These are phyloP conservation scores for Microtus pennsylvanicus DNA, from an alignment of 2,113 vertebrate genomes.

Conservation along the genomic window DNA sequence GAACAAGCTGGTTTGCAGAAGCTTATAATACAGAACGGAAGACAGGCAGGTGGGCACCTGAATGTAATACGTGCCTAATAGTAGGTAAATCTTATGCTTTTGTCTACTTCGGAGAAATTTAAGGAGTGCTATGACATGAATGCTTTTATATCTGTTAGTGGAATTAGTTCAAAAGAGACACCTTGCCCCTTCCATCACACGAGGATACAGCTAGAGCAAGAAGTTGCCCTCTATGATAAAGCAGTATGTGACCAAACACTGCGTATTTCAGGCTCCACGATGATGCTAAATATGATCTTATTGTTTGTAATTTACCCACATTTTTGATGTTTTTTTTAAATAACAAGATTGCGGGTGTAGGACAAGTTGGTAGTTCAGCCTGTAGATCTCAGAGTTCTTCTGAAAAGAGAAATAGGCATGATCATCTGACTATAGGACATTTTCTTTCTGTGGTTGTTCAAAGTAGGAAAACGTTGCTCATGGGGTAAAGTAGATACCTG, in stretches of 20 bases:
- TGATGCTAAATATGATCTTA: not conserved
- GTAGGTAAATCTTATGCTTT: not conserved
- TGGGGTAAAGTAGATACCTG: not conserved
- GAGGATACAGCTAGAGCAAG: not conserved
- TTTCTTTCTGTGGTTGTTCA: not conserved
- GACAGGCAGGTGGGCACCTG: not conserved
- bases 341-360: not conserved
- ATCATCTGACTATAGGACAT: not conserved
- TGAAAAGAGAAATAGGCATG: not conserved
- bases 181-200: not conserved
- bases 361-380: not conserved
- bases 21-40: not conserved
- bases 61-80: not conserved
- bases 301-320: not conserved
- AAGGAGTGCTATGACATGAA: not conserved
- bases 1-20: not conserved
- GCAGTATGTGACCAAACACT: accelerated
- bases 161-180: not conserved
- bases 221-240: not conserved
- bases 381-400: not conserved
- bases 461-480: conserved; percentile 1
- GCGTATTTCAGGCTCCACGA: not conserved
- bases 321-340: not conserved
- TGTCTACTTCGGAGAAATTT: not conserved
- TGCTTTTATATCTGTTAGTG: not conserved